Evolutionary conservation across 2,888 invertebrate genomes (phyloP).

Genomic region (Campoplex nolae): DNA sequence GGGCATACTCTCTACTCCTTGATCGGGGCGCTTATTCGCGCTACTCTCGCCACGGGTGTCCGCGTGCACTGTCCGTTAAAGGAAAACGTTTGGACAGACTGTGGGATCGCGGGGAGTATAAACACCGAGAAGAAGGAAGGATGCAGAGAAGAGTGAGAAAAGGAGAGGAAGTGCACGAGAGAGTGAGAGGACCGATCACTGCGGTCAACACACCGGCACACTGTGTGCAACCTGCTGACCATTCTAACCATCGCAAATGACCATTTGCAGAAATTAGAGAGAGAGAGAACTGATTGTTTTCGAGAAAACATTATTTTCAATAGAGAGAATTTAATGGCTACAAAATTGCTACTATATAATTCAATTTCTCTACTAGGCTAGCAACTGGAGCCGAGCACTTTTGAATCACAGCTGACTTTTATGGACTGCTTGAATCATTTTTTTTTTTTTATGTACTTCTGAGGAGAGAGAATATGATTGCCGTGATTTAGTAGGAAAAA

Average conservation of each 20-base stretch:
- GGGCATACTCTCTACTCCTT: conserved; percentile 56
- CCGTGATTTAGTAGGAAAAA: background rate
- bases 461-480: background rate
- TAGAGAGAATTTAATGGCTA: background rate
- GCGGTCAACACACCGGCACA: conserved; percentile 55
- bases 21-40: conserved; percentile 66
- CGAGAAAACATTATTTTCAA: conserved; percentile 2
- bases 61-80: conserved; percentile 70
- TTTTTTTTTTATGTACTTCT: background rate
- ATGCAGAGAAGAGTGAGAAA: conserved; percentile 11
- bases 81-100: conserved; percentile 74
- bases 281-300: conserved; percentile 10
- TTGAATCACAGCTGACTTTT: background rate
- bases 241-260: conserved; percentile 52
- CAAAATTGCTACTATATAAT: conserved; percentile 4
- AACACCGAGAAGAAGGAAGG: conserved; percentile 56
- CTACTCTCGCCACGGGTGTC: conserved; percentile 71
- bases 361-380: background rate
- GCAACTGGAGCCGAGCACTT: background rate
- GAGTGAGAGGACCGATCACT: conserved; percentile 46
- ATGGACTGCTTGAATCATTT: background rate
- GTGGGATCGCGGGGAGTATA: conserved; percentile 70
- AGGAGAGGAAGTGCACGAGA: conserved; percentile 51
- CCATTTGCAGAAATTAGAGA: conserved; percentile 5
- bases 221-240: conserved; percentile 54